A percentile compares a stretch with the other conserved stretches of the same genome.
Conservation (phyloP, 2,888 invertebrate genomes). For the Rugalucina vietnamica region DNA sequence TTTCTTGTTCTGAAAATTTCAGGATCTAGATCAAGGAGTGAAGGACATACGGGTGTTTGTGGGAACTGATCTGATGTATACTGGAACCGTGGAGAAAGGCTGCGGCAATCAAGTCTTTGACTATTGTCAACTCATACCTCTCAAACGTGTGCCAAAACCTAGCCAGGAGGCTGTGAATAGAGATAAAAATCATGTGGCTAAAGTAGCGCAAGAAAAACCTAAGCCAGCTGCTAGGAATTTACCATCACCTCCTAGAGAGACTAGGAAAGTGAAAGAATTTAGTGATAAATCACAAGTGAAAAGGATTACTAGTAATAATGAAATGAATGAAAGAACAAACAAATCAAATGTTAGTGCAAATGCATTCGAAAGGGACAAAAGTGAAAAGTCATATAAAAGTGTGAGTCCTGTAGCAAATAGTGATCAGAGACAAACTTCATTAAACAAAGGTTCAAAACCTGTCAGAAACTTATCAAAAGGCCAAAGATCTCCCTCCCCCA, state of each 20-base stretch:
- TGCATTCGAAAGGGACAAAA: background rate
- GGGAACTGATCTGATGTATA: conserved; percentile 76
- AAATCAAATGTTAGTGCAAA: conserved; percentile 10
- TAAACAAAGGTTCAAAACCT: conserved; percentile 46
- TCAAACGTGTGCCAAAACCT: conserved; percentile 33
- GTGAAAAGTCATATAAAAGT: background rate
- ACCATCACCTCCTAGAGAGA: background rate
- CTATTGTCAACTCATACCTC: conserved; percentile 77
- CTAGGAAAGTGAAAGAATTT: background rate
- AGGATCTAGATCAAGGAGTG: conserved; percentile 82
- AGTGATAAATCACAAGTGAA: background rate
- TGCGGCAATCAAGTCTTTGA: conserved; percentile 84
- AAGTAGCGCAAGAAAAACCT: background rate
- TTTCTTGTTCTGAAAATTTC: no score
- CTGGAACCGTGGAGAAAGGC: conserved; percentile 82
- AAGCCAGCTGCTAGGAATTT: background rate
- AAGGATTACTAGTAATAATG: background rate
- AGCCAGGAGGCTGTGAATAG: conserved; percentile 24
- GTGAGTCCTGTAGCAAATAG: background rate
- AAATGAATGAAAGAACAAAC: background rate
- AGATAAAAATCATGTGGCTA: background rate
- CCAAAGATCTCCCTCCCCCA: conserved; percentile 49
- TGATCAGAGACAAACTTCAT: background rate
- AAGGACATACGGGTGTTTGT: conserved; percentile 76
- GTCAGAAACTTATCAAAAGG: conserved; percentile 49